phyloP scores from a whole-genome alignment of 2,797 vertebrate species.

The Falco rusticolus region DNA sequence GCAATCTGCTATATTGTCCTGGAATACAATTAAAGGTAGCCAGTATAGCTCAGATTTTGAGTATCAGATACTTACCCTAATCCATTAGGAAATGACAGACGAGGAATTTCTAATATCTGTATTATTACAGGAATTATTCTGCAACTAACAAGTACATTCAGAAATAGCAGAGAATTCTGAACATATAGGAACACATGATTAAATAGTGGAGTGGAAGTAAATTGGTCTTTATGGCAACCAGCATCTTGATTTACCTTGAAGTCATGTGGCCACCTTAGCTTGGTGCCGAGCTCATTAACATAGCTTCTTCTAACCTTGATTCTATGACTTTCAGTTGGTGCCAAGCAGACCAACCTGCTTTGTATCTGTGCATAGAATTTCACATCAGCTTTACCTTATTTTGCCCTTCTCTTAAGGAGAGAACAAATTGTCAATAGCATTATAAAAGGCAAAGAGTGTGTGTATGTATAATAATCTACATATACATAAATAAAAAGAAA shows the following conservation, averaged over 20 bases:
- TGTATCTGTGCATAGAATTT: neutral
- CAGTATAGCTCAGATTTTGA: neutral
- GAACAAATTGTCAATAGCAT: neutral
- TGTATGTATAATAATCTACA: neutral
- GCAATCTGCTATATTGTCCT: neutral
- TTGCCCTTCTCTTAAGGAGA: neutral
- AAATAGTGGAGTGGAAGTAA: neutral
- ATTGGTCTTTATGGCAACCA: neutral
- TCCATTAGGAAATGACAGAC: neutral
- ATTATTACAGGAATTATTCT: neutral
- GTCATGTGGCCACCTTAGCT: neutral
- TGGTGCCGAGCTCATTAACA: fast-evolving
- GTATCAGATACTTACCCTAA: neutral
- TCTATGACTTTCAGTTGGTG: neutral
- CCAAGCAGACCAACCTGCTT: neutral
- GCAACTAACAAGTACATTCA: neutral
- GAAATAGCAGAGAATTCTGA: neutral
- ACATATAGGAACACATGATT: neutral
- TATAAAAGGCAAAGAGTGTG: neutral
- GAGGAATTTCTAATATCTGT: neutral
- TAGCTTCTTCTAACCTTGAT: neutral
- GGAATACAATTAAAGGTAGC: neutral
- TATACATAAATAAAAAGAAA: neutral
- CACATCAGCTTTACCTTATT: neutral
- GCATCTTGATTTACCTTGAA: neutral